Evolutionary conservation across 2,113 vertebrate species (phyloP).

Genomic region (Pluvianellus socialis): DNA sequence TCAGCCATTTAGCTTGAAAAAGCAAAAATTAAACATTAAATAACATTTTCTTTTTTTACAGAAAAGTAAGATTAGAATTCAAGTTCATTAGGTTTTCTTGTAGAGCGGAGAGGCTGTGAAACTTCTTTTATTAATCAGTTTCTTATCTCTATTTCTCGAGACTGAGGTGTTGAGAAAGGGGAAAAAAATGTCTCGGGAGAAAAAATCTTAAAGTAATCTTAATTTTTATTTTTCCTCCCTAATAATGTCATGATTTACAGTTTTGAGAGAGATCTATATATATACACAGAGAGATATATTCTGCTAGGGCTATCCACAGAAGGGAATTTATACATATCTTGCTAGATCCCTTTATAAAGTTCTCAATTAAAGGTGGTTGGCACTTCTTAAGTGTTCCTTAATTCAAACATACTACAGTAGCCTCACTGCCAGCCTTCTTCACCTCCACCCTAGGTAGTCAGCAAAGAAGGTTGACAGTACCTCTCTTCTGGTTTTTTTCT

Average conservation of each 20-base stretch:
- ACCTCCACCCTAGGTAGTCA: fast-evolving
- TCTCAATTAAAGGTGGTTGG: not conserved
- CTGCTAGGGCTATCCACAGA: not conserved
- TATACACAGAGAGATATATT: not conserved
- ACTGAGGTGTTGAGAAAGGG: not conserved
- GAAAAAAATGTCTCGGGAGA: not conserved
- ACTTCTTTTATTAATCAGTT: not conserved
- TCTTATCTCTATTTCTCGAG: not conserved
- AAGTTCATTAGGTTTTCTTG: slow-evolving; percentile 4
- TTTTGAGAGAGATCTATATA: not conserved
- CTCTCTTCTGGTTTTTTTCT: not conserved
- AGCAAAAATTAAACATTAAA: slow-evolving; percentile 43
- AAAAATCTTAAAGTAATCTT: not conserved
- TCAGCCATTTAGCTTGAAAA: slow-evolving; percentile 17
- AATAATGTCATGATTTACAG: not conserved
- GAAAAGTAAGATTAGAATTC: not conserved
- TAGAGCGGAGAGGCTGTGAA: not conserved
- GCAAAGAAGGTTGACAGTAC: not conserved
- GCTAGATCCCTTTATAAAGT: not conserved
- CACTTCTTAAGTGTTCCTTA: not conserved
- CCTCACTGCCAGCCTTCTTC: not conserved
- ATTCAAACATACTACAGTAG: not conserved
- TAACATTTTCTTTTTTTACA: not conserved
- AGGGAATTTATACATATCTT: not conserved
- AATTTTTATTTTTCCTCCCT: not conserved